Evolutionary conservation across 1,140 invertebrate genomes (phyloP).

Genomic region (Dendrolimus punctatus): DNA sequence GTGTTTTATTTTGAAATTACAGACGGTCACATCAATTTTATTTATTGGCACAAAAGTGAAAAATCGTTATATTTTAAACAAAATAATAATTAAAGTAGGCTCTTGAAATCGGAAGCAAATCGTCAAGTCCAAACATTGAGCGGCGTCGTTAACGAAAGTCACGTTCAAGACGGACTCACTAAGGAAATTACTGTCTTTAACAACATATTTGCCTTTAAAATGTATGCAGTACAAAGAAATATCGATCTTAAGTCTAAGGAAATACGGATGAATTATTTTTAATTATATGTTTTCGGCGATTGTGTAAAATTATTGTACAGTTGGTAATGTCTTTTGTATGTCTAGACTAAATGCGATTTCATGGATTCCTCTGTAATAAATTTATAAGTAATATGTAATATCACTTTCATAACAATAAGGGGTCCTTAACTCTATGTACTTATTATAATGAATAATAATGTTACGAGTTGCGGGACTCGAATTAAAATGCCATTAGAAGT

Average conservation of each 20-base stretch:
- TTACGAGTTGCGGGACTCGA: no score
- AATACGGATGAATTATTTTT: not conserved
- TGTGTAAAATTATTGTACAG: not conserved
- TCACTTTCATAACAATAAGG: not conserved
- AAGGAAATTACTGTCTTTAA: slow-evolving; percentile 14
- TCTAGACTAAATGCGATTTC: slow-evolving; percentile 14
- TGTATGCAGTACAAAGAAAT: no score
- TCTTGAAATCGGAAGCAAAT: not conserved
- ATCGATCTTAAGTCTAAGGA: not conserved
- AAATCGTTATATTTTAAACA: no score
- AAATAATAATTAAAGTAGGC: not conserved
- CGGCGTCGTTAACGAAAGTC: slow-evolving; percentile 22
- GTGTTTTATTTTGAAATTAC: no score
- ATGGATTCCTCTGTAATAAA: slow-evolving; percentile 2
- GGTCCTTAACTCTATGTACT: not conserved
- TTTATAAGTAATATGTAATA: slow-evolving; percentile 1
- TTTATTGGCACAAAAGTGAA: no score
- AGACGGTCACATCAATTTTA: no score
- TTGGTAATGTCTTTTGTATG: slow-evolving; percentile 13
- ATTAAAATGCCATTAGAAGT: no score
- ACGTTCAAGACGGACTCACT: slow-evolving; percentile 17
- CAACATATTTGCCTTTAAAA: no score
- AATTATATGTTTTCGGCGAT: not conserved
- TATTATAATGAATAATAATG: no score
- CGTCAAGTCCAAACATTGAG: slow-evolving; percentile 5